Evolutionary conservation across 2,888 invertebrate species (phyloP), one percentile per base, ranked within the genome.

Genomic region (Mechanitis messenoides): DNA sequence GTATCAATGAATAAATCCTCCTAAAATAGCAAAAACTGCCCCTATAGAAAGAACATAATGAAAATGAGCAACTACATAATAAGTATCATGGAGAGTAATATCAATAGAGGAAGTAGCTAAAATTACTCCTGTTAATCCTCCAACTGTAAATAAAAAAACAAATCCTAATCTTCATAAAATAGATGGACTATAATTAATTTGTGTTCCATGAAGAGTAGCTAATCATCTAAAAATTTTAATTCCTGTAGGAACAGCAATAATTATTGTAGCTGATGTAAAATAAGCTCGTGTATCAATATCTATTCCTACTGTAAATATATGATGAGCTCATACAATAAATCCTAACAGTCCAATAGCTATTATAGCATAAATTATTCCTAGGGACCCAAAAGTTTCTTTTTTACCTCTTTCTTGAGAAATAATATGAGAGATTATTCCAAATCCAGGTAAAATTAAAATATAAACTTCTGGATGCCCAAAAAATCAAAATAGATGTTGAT

Each of bases 401-500:
- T 95, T 95, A 6, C 92, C 92, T 78, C 92, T 92, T 92, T 94
- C 93, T 91, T 93, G 93, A 0, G 91, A 91, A 83, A 95, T 93
- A 89, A 95, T 93, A 79, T 95, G 95, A 0, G 94, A 95, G 81
- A 95, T 93, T 91, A 95, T 92, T 0, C 95, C 95, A 91, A 96
- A 95, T 83, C 93, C 95, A 0, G 95, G 95, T 73, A 95, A 77
- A 93, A 95, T 95, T 90, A 95, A 85, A 94, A 95, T 95, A 86
- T 96, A 96, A 67, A 96, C 95, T 92, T 96, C 95, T 9, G 95
- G 95, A 61, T 96, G 95, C 0, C 95, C 95, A 92, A 96, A 96
- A 89, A 96, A 96, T 93, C 95, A 96, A 88, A 96, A 95, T 91
- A 95, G 86, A 81, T 96, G 95, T 92, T 95, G 95, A 60, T 94